Evolutionary conservation across 2,797 vertebrate genomes (phyloP).

Genomic region (Sebastes nivosus): DNA sequence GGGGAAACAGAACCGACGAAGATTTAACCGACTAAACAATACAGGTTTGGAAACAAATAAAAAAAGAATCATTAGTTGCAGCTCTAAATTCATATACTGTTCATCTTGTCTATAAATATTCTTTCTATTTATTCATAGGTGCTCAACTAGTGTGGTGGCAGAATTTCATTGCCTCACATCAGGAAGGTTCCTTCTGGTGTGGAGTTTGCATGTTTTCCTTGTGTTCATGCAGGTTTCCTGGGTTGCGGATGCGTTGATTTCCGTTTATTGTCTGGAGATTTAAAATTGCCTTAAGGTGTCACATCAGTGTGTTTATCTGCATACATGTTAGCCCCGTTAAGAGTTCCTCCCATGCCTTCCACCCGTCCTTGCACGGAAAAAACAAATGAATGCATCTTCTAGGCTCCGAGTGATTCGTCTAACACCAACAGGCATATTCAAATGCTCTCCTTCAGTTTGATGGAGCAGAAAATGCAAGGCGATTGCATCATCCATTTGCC

Average conservation of each 20-base stretch:
- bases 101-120: neutral
- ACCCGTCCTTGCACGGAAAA: neutral
- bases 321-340: neutral
- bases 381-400: conserved; percentile 1
- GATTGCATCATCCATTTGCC: conserved; percentile 61
- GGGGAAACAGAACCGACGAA: too few species aligned
- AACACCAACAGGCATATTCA: conserved; percentile 48
- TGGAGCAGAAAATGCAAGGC: conserved; percentile 55
- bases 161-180: neutral
- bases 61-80: too few species aligned
- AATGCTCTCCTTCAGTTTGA: conserved; percentile 46
- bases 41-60: neutral
- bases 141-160: neutral
- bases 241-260: neutral
- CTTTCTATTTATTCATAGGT: neutral
- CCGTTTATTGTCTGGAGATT: neutral
- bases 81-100: neutral
- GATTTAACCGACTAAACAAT: neutral
- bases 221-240: neutral
- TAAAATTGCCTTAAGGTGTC: neutral
- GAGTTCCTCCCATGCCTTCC: neutral
- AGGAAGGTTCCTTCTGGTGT: neutral
- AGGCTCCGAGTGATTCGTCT: conserved; percentile 40
- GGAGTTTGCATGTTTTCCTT: neutral
- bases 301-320: neutral